phyloP scores from a whole-genome alignment of 92 coral and sea anemone species.

The Bergia puertoricense region DNA sequence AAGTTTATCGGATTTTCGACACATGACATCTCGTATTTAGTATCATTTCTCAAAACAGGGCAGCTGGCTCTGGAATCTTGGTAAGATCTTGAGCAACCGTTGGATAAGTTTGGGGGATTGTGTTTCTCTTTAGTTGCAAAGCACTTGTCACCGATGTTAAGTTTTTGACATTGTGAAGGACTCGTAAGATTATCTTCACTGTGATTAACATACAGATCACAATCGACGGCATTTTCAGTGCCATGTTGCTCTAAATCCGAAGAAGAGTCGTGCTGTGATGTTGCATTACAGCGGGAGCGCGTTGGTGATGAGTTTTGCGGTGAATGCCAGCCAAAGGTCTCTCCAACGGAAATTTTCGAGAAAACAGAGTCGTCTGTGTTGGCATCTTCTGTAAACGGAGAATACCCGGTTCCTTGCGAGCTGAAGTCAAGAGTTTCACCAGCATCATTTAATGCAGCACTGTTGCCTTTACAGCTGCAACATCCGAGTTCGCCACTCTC shows the following conservation, averaged over 20 bases:
- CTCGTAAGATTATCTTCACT: neutral
- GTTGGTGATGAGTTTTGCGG: neutral
- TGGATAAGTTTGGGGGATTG: neutral
- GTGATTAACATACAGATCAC: neutral
- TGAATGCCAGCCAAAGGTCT: neutral
- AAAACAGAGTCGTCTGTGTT: conserved; percentile 25
- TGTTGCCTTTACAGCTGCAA: neutral
- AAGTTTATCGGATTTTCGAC: conserved; percentile 8
- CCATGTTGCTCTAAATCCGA: neutral
- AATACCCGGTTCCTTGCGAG: neutral
- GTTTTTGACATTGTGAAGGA: conserved; percentile 4
- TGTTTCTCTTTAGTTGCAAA: neutral
- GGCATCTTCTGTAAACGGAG: neutral
- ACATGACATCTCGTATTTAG: neutral
- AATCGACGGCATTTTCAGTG: neutral
- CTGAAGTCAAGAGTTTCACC: neutral
- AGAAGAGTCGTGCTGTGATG: neutral
- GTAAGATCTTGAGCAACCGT: conserved; percentile 11
- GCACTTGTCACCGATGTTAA: neutral
- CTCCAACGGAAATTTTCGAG: neutral
- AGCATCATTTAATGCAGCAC: neutral
- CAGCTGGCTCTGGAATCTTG: conserved; percentile 5
- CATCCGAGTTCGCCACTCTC: neutral
- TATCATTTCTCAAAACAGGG: neutral
- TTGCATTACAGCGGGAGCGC: neutral